phyloP scores from a whole-genome alignment of 2,797 vertebrate species.

The Perodicticus potto region DNA sequence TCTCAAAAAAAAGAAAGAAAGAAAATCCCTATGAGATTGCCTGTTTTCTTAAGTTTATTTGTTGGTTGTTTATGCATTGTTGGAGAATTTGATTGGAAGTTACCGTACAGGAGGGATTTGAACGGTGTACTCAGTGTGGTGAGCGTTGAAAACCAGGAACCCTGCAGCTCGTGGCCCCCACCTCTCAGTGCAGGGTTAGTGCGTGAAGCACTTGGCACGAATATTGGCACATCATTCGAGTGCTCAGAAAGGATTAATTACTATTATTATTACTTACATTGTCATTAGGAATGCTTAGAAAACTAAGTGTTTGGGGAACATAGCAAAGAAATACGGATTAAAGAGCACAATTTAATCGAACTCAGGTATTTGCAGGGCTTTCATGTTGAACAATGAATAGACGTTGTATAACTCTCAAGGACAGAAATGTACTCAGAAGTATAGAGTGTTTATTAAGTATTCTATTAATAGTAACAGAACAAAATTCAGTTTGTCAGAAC shows the following conservation, averaged over 20 bases:
- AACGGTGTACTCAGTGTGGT: background rate
- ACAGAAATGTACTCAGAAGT: background rate
- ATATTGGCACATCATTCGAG: background rate
- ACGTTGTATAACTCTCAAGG: background rate
- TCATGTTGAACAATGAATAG: slow-evolving; percentile 5
- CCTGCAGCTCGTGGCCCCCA: fast-evolving
- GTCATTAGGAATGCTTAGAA: background rate
- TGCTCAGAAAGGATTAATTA: background rate
- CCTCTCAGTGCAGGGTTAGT: background rate
- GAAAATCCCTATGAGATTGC: background rate
- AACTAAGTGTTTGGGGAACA: background rate
- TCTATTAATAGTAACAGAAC: background rate
- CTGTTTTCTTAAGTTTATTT: background rate
- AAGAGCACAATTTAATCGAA: slow-evolving; percentile 24
- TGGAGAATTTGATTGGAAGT: background rate
- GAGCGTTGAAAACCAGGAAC: background rate
- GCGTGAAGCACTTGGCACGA: background rate
- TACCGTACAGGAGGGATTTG: fast-evolving
- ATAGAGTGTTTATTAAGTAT: background rate
- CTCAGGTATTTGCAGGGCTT: background rate
- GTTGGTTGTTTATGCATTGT: background rate
- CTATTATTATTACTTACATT: background rate
- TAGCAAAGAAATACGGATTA: background rate
- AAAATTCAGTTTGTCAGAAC: background rate
- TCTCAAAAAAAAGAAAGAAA: too few relatives aligned